Evolutionary conservation across 2,888 invertebrate species (phyloP).

Genomic region (Eupithecia dodoneata): DNA sequence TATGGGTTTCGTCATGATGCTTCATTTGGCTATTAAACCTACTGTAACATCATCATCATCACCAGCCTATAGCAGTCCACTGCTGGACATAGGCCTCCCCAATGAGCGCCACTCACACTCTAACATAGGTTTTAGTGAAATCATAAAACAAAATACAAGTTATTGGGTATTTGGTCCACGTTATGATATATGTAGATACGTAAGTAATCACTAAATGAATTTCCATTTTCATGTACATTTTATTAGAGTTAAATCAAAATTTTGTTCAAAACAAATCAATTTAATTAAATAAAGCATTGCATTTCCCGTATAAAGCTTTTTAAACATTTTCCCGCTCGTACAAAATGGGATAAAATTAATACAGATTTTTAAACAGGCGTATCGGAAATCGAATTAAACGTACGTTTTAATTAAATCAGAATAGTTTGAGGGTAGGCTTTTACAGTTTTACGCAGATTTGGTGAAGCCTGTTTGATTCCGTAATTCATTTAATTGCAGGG

Average conservation of each 20-base stretch:
- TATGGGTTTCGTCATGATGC: no score
- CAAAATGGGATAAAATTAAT: conserved; percentile 16
- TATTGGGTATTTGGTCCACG: no score
- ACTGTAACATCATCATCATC: no score
- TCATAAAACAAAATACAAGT: no score
- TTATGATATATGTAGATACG: no score
- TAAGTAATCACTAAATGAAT: background rate
- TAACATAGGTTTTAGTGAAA: no score
- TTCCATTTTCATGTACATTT: background rate
- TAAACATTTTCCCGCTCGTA: background rate
- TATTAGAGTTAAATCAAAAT: background rate
- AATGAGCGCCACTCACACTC: no score
- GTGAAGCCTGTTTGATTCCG: background rate
- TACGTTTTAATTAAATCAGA: conserved; percentile 68
- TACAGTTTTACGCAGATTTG: background rate
- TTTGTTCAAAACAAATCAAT: background rate
- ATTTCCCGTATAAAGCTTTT: background rate
- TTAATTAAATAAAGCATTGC: background rate
- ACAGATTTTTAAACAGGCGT: conserved; percentile 48
- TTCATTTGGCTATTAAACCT: no score
- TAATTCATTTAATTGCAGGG: conserved; percentile 2
- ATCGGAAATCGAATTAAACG: conserved; percentile 71
- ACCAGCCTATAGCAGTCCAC: no score
- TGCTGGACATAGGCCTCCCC: no score
- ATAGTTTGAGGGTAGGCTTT: conserved; percentile 57